These are phyloP conservation scores for Aphelenchoides besseyi DNA, from an alignment of 1,140 invertebrate genomes.

Conservation along the genomic window DNA sequence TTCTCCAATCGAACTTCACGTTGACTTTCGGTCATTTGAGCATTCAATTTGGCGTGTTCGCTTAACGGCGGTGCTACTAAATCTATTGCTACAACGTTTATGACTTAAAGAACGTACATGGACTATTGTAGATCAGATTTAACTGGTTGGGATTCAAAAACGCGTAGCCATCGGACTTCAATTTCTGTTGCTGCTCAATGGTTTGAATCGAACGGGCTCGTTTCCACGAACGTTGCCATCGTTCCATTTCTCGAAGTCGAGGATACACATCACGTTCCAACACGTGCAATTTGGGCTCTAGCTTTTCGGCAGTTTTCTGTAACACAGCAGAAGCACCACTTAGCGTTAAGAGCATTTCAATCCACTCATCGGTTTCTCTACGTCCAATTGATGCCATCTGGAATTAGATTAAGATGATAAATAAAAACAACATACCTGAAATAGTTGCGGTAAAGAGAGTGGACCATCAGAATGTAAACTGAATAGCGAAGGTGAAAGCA, in stretches of 20 bases:
- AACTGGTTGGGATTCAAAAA: constrained; percentile 10
- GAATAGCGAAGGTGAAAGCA: constrained; percentile 9
- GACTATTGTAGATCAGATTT: constrained; percentile 1
- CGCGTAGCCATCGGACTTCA: neutral
- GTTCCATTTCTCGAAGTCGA: neutral
- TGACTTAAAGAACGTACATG: constrained; percentile 1
- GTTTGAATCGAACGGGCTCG: neutral
- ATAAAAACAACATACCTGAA: neutral
- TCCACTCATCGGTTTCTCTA: constrained; percentile 15
- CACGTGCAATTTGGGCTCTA: neutral
- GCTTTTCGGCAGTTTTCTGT: neutral
- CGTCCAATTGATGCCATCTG: constrained; percentile 19
- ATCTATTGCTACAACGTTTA: neutral
- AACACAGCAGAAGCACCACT: constrained; percentile 8
- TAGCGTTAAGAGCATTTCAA: constrained; percentile 6
- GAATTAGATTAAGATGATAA: neutral
- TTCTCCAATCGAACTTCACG: neutral
- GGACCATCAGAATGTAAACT: neutral
- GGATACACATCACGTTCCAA: constrained; percentile 15
- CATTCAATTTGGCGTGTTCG: neutral
- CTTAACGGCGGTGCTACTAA: neutral
- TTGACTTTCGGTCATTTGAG: neutral
- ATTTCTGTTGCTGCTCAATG: constrained; percentile 2
- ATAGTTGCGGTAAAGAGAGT: neutral
- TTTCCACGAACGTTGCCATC: constrained; percentile 11